Base-by-base conservation (phyloP, 2,797 vertebrate species). In the Columba guinea region DNA sequence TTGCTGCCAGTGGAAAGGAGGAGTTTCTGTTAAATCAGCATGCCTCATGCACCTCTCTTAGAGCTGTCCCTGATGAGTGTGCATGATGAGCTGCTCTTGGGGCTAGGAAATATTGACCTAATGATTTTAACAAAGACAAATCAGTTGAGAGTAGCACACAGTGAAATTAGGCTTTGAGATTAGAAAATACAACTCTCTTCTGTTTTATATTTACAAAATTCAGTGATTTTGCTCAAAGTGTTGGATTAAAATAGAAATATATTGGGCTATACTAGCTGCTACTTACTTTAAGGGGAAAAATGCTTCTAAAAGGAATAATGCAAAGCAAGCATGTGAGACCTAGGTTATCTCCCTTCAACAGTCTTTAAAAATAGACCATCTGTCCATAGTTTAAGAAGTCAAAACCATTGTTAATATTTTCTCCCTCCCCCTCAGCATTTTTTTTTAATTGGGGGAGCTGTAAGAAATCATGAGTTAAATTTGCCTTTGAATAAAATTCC, bases 401-500 rank as follows among this genome's bases (percentile, higher is more conserved):
- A 86, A 69, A 85, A 92, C 30, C 28, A 20, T 30, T 60, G 23
- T 71, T 78, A 55, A 76, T 90, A 24, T 85, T 87, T 60, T 75
- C 26, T 92, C 23, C 27, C 11, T 34, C 22, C 5, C 48, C 4
- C 5, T 11, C 28, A 26, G 30, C 53, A 82, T 84, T 87, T 78
- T 77, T 71, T 71, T 91, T 92, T 75, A 24, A 73, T 21, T 48
- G 37, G 4, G 11, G 26, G 18, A 88, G 13, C 58, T 82, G 11
- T 86, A 67, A 67, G 46, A 67, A 68, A 80, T 89, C 13, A 78
- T 84, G 70, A 91, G 8, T 95, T 87, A 96, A 96, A 80, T 63
- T 95, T 84, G 64, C 78, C 67, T 95, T 95, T 94, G 67, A 84
- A 63, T 94, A 75, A 92, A 92, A 85, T 81, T 93, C 70, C 67